Evolutionary conservation across 2,113 vertebrate genomes (phyloP), one percentile per base, ranked within the genome.

Genomic region (Lampris incognitus): DNA sequence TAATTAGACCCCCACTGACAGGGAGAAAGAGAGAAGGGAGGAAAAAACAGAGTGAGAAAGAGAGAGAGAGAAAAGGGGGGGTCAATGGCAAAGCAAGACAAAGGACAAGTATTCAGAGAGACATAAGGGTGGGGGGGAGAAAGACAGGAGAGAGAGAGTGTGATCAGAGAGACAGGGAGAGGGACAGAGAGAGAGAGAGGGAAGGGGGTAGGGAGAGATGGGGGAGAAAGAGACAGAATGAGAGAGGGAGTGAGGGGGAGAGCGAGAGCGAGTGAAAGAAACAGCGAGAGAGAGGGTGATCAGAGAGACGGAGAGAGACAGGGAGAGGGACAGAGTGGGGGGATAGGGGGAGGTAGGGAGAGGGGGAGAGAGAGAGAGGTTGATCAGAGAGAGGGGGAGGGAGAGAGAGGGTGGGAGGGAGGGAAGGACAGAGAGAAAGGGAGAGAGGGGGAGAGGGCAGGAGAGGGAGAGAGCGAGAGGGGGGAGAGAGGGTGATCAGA

Each of bases 1-100:
- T 87, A 70, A 86, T 87, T 87, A 84, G 52, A 82, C 49, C 79
- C 82, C 69, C 48, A 74, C 86, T 9, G 70, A 62, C 59, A 66
- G 38, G 63, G 6, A 13, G 37, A 62, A 51, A 55, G 37, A 40
- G 9, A 56, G 68, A 52, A 11, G 52, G 58, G 75, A 58, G 24
- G 37, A 55, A 57, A 55, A 57, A 52, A 54, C 68, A 6, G 40
- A 57, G 24, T 54, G 46, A 4, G 40, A 3, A 11, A 41, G 58
- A 60, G 58, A 60, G 37, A 40, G 56, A 8, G 24, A 24, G 24
- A 57, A 9, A 41, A 39, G 58, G 58, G 39, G 56, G 56, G 24
- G 36, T 58, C n/a, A 58, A 1, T 58, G 56, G 38, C 8, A 8
- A 59, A 37, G 9, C 3, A 39, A 37, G 57, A 9, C 37, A 10